Base-by-base conservation (phyloP, 1,140 invertebrate species). In the Eulimnadia texana region DNA sequence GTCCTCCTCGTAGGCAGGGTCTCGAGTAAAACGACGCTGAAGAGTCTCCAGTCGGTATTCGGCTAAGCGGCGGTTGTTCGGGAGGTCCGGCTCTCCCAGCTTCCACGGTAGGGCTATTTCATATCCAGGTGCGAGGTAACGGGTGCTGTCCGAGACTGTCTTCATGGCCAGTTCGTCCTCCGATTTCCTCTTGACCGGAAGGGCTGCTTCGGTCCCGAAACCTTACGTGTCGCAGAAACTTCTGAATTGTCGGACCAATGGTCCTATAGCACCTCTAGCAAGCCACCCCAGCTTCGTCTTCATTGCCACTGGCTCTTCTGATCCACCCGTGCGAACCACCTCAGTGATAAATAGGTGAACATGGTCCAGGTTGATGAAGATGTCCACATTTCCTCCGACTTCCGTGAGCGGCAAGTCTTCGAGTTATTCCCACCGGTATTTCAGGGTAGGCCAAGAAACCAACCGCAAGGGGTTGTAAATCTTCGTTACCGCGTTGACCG, bases 201-300 rank as follows among this genome's bases (percentile, higher is more conserved):
- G n/a, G n/a, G n/a, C 52, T 11, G 13, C 13, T 20, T 60, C 58
- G 1, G 50, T 60, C 0, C 58, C 58, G 9, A 55, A 60, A 25
- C 2, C 3, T 19, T 60, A 33, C 2, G 58, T 60, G 24, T 60
- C 49, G 19, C 58, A 60, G 28, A 60, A 60, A 1, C 22, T 6
- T 1, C 58, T 33, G 3, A 60, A 16, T 0, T 3, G 9, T 10
- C 20, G 16, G n/a, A 16, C 58, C 49, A 50, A 6, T 24, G 1
- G 42, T 50, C 29, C 54, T 24, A 56, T 3, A 19, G 29, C 25
- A 19, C 54, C 54, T 3, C 54, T 3, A 10, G 25, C 25, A 28
- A 56, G 19, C 54, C 54, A 56, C 20, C 54, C 54, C 1, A 56
- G n/a, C n/a, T 3, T 24, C 3, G 54, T 56, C 13, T 13, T 13